Percentiles rank a stretch among this genome's conserved stretches.
Conservation (phyloP, 2,888 invertebrate genomes). For the Brachyptera putata region DNA sequence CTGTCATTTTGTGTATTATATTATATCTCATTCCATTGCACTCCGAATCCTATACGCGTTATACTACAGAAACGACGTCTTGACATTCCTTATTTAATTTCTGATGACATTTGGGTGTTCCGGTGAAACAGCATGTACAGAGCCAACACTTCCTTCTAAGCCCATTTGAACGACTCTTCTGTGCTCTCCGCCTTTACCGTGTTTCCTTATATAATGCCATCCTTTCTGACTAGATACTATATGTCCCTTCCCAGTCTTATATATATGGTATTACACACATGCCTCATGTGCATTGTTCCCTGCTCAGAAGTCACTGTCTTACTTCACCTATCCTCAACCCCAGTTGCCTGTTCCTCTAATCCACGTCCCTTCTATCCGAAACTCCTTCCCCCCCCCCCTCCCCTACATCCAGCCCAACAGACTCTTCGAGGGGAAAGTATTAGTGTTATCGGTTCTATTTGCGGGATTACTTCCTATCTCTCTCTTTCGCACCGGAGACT, state of each 20-base stretch:
- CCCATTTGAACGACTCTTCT: too few relatives aligned
- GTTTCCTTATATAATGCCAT: neutral
- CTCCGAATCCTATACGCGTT: constrained; percentile 8
- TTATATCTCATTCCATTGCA: neutral
- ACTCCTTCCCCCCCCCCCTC: constrained; percentile 1
- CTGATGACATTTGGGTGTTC: constrained; percentile 4
- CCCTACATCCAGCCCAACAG: neutral
- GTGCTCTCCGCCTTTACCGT: constrained; percentile 8
- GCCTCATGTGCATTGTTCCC: neutral
- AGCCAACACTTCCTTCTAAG: constrained; percentile 2
- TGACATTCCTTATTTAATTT: constrained; percentile 6
- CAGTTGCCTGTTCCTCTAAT: neutral
- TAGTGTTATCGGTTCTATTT: constrained; percentile 28
- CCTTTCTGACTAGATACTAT: too few relatives aligned
- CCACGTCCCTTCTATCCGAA: too few relatives aligned
- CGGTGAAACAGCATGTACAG: too few relatives aligned
- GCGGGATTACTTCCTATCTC: constrained; percentile 25
- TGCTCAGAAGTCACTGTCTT: neutral
- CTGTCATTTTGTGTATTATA: constrained; percentile 17
- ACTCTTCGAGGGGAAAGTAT: constrained; percentile 9
- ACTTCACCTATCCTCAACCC: neutral
- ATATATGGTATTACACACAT: constrained; percentile 6
- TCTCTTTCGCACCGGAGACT: constrained; percentile 24
- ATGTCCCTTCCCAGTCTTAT: neutral
- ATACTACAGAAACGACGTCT: too few relatives aligned